These are phyloP conservation scores for Corbicula japonica DNA, from an alignment of 2,888 invertebrate species.

Conservation along the genomic window DNA sequence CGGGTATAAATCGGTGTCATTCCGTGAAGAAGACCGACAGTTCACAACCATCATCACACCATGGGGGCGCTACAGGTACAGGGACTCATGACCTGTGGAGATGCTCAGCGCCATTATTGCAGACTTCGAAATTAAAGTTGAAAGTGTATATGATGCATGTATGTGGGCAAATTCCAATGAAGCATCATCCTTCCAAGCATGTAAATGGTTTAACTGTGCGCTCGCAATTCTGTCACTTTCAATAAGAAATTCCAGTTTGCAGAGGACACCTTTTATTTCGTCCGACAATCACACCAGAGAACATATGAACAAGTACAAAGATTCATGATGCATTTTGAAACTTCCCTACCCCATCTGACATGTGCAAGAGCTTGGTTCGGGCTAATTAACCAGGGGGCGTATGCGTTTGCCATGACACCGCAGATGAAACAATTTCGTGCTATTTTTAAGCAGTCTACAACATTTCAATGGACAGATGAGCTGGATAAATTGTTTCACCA, in stretches of 20 bases:
- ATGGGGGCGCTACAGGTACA: slow-evolving; percentile 52
- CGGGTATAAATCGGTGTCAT: slow-evolving; percentile 51
- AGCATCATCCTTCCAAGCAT: slow-evolving; percentile 60
- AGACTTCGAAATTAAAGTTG: slow-evolving; percentile 50
- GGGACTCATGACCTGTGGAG: slow-evolving; percentile 58
- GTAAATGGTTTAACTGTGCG: slow-evolving; percentile 62
- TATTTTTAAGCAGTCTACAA: slow-evolving; percentile 43
- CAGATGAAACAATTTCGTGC: slow-evolving; percentile 60
- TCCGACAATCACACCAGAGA: slow-evolving; percentile 56
- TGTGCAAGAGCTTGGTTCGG: slow-evolving; percentile 69
- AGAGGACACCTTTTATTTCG: slow-evolving; percentile 50
- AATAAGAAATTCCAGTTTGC: slow-evolving; percentile 59
- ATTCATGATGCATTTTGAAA: slow-evolving; percentile 62
- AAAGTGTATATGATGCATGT: slow-evolving; percentile 63
- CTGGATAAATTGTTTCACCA: slow-evolving; percentile 40
- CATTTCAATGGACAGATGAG: slow-evolving; percentile 52
- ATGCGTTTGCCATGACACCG: slow-evolving; percentile 60
- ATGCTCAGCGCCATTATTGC: slow-evolving; percentile 61
- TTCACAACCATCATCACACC: slow-evolving; percentile 53
- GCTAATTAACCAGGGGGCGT: slow-evolving; percentile 68
- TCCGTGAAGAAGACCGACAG: slow-evolving; percentile 53
- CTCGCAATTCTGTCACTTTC: slow-evolving; percentile 53
- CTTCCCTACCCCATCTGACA: slow-evolving; percentile 61
- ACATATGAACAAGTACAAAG: slow-evolving; percentile 61
- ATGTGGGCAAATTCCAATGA: slow-evolving; percentile 60